Base-by-base conservation (phyloP, 2,113 vertebrate genomes). In the Lepus timidus region DNA sequence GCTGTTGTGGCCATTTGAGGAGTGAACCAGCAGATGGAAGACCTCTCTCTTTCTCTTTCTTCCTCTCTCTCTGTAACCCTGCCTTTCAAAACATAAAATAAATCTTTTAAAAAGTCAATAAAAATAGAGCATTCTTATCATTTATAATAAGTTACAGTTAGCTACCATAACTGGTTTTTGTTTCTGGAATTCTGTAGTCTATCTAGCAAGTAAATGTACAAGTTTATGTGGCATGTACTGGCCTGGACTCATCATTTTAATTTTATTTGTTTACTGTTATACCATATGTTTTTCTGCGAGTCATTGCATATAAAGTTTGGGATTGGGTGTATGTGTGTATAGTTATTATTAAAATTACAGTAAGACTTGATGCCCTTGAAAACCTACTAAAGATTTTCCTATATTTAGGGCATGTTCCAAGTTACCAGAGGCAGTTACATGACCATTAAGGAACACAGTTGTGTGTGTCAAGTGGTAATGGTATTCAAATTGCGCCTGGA, bases 301-400 rank as follows among this genome's bases (percentile, higher is more conserved):
- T 31, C 25, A 76, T 93, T 95, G 61, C 65, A 88, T 64, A 79
- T 86, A 55, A 87, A 88, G 12, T 68, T 88, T 76, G 85, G 20
- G 83, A 51, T 44, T 44, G 22, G 64, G 20, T 52, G 3, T 39
- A 1, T 90, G 13, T 68, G 27, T 79, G 1, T 61, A 68, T 90
- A 52, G 29, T 89, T 83, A 74, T 82, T 94, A 61, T 49, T 91
- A 84, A 86, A 87, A 84, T 89, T 91, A 9, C 74, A 33, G 70
- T 94, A 70, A 84, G 64, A 17, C 33, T 67, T 93, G 73, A 80
- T 89, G 49, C 6, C 27, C 33, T 88, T 81, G 25, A 73, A 84
- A 95, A 85, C 58, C 22, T 79, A 73, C 58, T 90, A 82, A 94
- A 90, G 88, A 52, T 75, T 33, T 75, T 55, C 20, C 20, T 10